Conservation (phyloP, 2,888 invertebrate genomes). For the Phanerotoma sp. region DNA sequence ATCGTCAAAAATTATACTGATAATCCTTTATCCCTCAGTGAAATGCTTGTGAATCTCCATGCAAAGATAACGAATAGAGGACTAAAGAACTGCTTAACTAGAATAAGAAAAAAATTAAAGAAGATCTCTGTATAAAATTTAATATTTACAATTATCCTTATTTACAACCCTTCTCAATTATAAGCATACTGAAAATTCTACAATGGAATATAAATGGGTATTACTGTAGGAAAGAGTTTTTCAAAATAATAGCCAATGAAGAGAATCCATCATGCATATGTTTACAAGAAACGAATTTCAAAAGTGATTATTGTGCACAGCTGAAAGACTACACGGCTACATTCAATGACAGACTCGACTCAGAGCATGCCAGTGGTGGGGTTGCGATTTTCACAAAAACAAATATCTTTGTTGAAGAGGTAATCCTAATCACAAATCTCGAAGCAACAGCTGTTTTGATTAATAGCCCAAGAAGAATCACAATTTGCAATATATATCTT, state of each 20-base stretch:
- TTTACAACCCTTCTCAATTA: too few relatives aligned
- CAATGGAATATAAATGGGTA: conserved; percentile 29
- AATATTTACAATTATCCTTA: too few relatives aligned
- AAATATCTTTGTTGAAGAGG: not conserved
- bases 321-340: not conserved
- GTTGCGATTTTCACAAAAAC: not conserved
- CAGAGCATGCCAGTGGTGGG: not conserved
- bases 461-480: conserved; percentile 4
- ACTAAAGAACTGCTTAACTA: too few relatives aligned
- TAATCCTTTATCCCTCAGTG: too few relatives aligned
- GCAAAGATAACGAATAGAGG: too few relatives aligned
- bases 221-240: conserved; percentile 30
- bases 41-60: too few relatives aligned
- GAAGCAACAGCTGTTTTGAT: conserved; percentile 20
- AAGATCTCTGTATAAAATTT: too few relatives aligned
- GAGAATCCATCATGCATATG: not conserved
- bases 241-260: conserved; percentile 2
- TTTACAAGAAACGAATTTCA: too few relatives aligned
- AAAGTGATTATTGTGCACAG: not conserved
- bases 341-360: not conserved
- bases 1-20: too few relatives aligned
- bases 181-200: not conserved
- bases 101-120: not conserved
- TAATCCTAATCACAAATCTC: not conserved
- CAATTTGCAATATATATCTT: conserved; percentile 26